Evolutionary conservation across 1,140 invertebrate genomes (phyloP), one percentile per base, ranked within the genome.

Genomic region (Diorhabda sublineata): DNA sequence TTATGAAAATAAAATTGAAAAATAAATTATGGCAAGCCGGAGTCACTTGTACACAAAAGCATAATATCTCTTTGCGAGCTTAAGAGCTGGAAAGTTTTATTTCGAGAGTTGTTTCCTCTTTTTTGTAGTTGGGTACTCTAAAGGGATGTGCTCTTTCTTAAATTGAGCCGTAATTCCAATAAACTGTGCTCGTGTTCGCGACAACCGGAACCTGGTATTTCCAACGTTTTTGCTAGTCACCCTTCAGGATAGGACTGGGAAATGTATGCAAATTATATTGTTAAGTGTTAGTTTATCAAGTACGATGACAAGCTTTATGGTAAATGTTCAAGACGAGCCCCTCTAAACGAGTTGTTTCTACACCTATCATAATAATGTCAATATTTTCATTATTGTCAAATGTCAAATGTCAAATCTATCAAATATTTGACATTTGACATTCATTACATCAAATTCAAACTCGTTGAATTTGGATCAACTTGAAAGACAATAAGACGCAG

Each of bases 91-190:
- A 56, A 65, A 65, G 47, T 65, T 65, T 65, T 56, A 58, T 65
- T 65, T 65, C 26, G 26, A 62, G 43, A n/a, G 64, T 65, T 65
- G 64, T 58, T 65, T 65, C 64, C 64, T 47, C 41, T 47, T 65
- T 65, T 65, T 65, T 65, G 64, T 56, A 56, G 64, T 8, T 45
- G 61, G 47, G 45, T 45, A 42, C 43, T 42, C 61, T 43, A 47
- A 11, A 5, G 44, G 57, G 65, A 66, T 66, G 65, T 61, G 43
- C 58, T 67, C 66, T 60, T 60, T 41, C 66, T 67, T 67, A 67
- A 67, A 67, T 67, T 60, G 66, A 67, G 66, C 58, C 52, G 43
- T 67, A 67, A 67, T 67, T 67, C 66, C 58, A 11, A 67, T 60
- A 67, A 67, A 67, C 57, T 67, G 66, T 52, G 58, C 45, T 67